Conservation (phyloP, 2,888 invertebrate species). For the Tolmerus cingulatus region DNA sequence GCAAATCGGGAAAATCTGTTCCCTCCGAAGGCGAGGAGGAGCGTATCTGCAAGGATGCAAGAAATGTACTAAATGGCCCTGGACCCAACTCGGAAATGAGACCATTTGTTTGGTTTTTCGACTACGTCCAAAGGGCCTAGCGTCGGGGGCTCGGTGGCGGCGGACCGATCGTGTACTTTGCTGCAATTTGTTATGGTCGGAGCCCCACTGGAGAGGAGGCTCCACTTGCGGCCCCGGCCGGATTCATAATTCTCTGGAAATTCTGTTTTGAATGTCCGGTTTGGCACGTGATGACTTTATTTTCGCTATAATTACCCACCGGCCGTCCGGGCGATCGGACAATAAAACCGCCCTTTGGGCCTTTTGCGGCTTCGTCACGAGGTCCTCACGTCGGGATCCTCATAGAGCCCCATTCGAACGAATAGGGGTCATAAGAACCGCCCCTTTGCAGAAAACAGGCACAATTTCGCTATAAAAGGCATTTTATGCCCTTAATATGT, state of each 20-base stretch:
- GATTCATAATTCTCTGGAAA: background rate
- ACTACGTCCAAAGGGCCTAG: background rate
- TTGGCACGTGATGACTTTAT: background rate
- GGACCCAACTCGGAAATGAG: background rate
- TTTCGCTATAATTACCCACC: slow-evolving; percentile 7
- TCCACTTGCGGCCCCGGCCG: background rate
- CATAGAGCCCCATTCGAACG: background rate
- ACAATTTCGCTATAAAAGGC: background rate
- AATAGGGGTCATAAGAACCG: background rate
- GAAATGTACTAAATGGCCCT: slow-evolving; percentile 15
- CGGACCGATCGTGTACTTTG: background rate
- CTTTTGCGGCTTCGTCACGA: background rate
- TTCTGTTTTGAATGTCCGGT: slow-evolving; percentile 20
- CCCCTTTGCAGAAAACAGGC: background rate
- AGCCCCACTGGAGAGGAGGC: background rate
- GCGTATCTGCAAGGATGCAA: slow-evolving; percentile 34
- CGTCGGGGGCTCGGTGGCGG: too few species aligned
- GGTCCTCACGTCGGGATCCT: background rate
- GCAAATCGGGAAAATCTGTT: background rate
- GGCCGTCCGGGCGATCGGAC: background rate
- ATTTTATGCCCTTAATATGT: background rate
- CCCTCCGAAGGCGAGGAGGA: background rate
- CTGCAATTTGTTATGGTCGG: slow-evolving; percentile 22
- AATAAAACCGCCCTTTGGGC: background rate
- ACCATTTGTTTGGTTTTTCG: background rate